phyloP scores from a whole-genome alignment of 2,113 vertebrate genomes.

The Rallus limicola region DNA sequence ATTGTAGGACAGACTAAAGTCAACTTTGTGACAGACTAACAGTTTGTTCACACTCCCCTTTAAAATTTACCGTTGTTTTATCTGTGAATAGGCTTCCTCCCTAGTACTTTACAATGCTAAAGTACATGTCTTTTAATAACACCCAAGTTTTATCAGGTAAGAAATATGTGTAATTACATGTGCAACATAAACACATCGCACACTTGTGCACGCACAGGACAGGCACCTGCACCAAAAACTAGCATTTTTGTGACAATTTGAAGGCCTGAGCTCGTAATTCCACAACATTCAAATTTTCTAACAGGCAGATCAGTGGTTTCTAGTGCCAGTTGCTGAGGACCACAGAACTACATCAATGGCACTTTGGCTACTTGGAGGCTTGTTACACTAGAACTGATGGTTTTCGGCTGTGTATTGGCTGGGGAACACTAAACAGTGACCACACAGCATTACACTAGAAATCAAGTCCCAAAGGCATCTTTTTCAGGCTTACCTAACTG shows the following conservation, averaged over 20 bases:
- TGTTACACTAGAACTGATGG: background rate
- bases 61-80: background rate
- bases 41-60: background rate
- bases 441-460: slow-evolving; percentile 47
- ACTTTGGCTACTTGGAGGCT: background rate
- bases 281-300: background rate
- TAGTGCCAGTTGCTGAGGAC: background rate
- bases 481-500: slow-evolving; percentile 71
- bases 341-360: background rate
- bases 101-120: background rate
- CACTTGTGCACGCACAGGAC: background rate
- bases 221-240: background rate
- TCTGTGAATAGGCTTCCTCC: background rate
- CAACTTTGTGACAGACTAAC: background rate
- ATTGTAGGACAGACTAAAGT: background rate
- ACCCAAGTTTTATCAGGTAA: background rate
- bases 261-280: background rate
- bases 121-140: background rate
- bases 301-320: background rate
- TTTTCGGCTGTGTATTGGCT: background rate
- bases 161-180: background rate
- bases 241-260: background rate
- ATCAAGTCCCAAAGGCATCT: slow-evolving; percentile 64
- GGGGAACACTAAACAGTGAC: slow-evolving; percentile 45
- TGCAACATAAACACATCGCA: background rate